Base-by-base conservation (phyloP, 2,888 invertebrate species). In the Willowsia nigromaculata region DNA sequence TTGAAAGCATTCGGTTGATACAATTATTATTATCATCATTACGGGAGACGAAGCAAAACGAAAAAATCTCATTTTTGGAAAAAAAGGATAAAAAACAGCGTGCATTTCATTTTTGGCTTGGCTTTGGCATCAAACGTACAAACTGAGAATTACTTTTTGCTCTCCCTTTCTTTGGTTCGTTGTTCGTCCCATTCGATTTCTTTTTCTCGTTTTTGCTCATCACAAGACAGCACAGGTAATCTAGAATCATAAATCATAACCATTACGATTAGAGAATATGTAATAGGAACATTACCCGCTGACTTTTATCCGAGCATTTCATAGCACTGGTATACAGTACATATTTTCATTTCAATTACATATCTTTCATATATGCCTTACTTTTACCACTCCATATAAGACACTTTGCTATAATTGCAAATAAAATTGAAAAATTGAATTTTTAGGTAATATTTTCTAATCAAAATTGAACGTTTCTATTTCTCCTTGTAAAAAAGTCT, bases 1-100 rank as follows among this genome's bases (percentile, higher is more conserved):
- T n/a, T n/a, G n/a, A n/a, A n/a, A n/a, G n/a, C 53, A 22, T 6
- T 53, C 53, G n/a, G 37, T 27, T n/a, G n/a, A 27, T 68, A 33
- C 83, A 83, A 83, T 81, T 68, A 83, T 68, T 83, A 68, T 68
- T 62, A 83, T 83, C 65, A 83, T 83, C 83, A 83, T 83, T 50
- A 33, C 68, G 68, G 50, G 43, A 83, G 83, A 83, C 83, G 83
- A 83, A 83, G 50, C 83, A 83, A 65, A 65, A 83, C 83, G 83
- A 37, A 83, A 80, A 65, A 65, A 65, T 40, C 22, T 53, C 18
- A 1, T n/a, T 53, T 53, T 53, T 18, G 68, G 81, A 40, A 83
- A 82, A 65, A 83, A 83, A 83, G 50, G 68, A 43, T 82, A 27
- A 18, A 3, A 18, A 18, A 53, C 15, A n/a, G 83, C 50, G 33